Percentiles rank a stretch among this genome's conserved stretches.
phyloP scores from a whole-genome alignment of 2,888 invertebrate genomes.

The Ptycholaimellus sp. region DNA sequence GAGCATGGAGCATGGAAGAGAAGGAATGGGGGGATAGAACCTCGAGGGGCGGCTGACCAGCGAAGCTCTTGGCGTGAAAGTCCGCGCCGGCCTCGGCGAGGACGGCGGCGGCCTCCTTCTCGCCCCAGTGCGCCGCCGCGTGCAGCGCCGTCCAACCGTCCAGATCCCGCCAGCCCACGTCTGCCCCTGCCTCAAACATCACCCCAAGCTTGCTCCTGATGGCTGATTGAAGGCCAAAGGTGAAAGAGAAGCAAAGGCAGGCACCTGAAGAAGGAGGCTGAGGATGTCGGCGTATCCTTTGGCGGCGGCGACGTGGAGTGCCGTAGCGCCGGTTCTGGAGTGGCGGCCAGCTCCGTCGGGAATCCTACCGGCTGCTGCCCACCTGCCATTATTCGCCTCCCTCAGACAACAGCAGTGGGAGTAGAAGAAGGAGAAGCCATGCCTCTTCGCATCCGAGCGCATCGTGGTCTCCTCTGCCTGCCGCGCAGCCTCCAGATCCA shows the following conservation, averaged over 20 bases:
- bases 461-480: too few species aligned
- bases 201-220: slow-evolving; percentile 27
- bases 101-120: slow-evolving; percentile 47
- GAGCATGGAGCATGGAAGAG: too few species aligned
- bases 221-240: background rate
- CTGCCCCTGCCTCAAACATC: slow-evolving; percentile 54
- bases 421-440: too few species aligned
- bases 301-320: slow-evolving; percentile 87
- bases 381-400: too few species aligned
- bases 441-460: too few species aligned
- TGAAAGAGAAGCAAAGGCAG: background rate
- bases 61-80: slow-evolving; percentile 13
- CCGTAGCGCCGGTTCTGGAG: slow-evolving; percentile 78
- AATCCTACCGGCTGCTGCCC: too few species aligned
- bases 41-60: too few species aligned
- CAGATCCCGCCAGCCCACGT: slow-evolving; percentile 66
- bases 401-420: too few species aligned
- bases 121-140: slow-evolving; percentile 94
- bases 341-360: too few species aligned
- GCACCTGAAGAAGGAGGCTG: slow-evolving; percentile 4
- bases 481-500: too few species aligned
- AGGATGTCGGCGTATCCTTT: slow-evolving; percentile 64
- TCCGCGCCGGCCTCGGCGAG: slow-evolving; percentile 21
- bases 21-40: slow-evolving; percentile 34
- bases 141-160: slow-evolving; percentile 98